Conservation (phyloP, 2,113 vertebrate species). For the Oncorhynchus clarkii region DNA sequence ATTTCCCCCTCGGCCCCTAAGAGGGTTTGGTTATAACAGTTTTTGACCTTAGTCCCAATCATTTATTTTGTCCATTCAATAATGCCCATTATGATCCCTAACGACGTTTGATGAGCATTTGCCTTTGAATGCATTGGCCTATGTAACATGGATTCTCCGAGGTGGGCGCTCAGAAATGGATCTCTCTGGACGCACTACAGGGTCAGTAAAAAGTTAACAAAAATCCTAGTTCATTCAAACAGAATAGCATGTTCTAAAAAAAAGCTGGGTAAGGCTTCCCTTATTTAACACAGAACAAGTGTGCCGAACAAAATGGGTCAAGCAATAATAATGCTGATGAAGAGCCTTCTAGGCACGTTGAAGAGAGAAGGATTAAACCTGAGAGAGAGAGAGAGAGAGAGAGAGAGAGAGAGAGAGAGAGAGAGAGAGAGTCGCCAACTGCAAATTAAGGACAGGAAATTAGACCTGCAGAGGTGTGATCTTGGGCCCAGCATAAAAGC, state of each 20-base stretch:
- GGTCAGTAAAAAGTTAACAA: conserved; percentile 2
- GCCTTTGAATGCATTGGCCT: conserved; percentile 33
- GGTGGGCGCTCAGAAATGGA: not conserved
- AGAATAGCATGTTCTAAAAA: not conserved
- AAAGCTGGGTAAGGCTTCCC: not conserved
- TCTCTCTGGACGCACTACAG: not conserved
- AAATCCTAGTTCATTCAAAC: conserved; percentile 6
- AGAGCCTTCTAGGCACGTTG: conserved; percentile 8
- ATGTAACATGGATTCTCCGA: conserved; percentile 30
- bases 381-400: conserved; percentile 2
- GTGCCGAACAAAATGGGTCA: conserved; percentile 48
- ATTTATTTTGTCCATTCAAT: conserved; percentile 49
- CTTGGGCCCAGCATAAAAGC: conserved; percentile 52
- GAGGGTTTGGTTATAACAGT: conserved; percentile 10
- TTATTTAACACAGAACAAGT: conserved; percentile 19
- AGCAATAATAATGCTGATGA: conserved; percentile 26
- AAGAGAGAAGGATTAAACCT: not conserved
- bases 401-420: not conserved
- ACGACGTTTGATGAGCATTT: conserved; percentile 50
- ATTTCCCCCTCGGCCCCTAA: conserved; percentile 33
- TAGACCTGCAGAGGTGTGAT: conserved; percentile 67
- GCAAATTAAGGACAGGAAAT: conserved; percentile 59
- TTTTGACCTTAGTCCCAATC: conserved; percentile 43
- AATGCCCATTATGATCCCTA: conserved; percentile 16
- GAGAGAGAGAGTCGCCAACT: conserved; percentile 51